Conservation (phyloP, 2,888 invertebrate species). For the Neuroscelio doddi region DNA sequence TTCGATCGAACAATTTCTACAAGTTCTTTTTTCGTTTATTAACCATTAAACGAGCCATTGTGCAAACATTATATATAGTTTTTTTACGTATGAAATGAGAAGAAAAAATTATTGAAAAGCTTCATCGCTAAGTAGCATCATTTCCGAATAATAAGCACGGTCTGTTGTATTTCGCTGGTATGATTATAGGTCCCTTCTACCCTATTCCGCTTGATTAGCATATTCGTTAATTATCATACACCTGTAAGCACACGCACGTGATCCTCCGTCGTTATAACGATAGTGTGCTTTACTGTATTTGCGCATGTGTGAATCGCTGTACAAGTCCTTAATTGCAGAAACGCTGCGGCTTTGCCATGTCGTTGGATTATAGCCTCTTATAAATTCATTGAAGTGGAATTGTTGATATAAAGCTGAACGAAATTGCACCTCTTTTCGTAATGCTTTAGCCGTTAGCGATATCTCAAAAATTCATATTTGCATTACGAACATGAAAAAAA, state of each 20-base stretch:
- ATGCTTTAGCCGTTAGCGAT: too few relatives aligned
- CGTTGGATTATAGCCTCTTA: slow-evolving; percentile 11
- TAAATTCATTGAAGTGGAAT: slow-evolving; percentile 13
- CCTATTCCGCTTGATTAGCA: slow-evolving; percentile 60
- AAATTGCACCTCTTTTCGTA: not conserved
- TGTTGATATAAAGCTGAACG: slow-evolving; percentile 7
- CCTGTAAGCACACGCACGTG: slow-evolving; percentile 36
- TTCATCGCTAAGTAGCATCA: slow-evolving; percentile 27
- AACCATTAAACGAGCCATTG: not conserved
- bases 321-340: slow-evolving; percentile 18
- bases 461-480: too few relatives aligned
- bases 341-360: slow-evolving; percentile 9
- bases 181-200: slow-evolving; percentile 23
- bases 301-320: slow-evolving; percentile 17
- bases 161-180: slow-evolving; percentile 10
- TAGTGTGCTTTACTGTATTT: slow-evolving; percentile 10
- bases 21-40: not conserved
- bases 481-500: too few relatives aligned
- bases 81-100: slow-evolving; percentile 10
- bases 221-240: slow-evolving; percentile 66
- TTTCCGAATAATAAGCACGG: slow-evolving; percentile 33
- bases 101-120: slow-evolving; percentile 26
- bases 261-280: slow-evolving; percentile 8
- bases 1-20: not conserved
- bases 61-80: not conserved